phyloP scores from a whole-genome alignment of 2,797 vertebrate species.

The Chelon labrosus region DNA sequence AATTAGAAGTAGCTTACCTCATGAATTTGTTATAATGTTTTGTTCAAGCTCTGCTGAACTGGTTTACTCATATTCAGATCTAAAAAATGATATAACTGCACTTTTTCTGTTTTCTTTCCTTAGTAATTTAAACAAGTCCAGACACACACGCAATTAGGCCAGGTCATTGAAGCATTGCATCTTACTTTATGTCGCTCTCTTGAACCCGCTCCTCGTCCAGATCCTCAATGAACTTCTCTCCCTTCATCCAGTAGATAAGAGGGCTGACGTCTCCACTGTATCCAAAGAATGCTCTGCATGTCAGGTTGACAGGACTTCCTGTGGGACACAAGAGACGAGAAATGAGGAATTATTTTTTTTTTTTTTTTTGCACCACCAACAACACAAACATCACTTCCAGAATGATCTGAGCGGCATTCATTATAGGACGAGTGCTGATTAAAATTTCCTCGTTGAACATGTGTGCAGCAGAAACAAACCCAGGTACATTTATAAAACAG shows the following conservation, averaged over 20 bases:
- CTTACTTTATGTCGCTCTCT: conserved; percentile 97
- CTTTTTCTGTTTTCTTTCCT: background rate
- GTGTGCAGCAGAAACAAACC: background rate
- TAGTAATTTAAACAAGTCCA: background rate
- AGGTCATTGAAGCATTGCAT: background rate
- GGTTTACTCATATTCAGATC: too few relatives aligned
- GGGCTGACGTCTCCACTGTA: conserved; percentile 96
- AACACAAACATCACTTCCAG: background rate
- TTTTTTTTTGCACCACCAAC: background rate
- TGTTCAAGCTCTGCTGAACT: background rate
- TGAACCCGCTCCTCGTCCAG: conserved; percentile 94
- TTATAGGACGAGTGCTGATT: background rate
- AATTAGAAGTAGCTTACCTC: conserved; percentile 18
- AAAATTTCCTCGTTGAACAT: background rate
- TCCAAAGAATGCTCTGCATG: conserved; percentile 96
- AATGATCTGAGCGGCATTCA: background rate
- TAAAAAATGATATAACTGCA: too few relatives aligned
- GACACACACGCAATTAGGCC: background rate
- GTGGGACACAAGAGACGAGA: conserved; percentile 54
- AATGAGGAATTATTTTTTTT: background rate
- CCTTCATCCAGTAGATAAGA: conserved; percentile 99
- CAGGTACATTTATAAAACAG: background rate
- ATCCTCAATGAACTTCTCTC: conserved; percentile 98
- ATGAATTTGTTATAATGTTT: conserved; percentile 32
- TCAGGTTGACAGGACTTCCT: conserved; percentile 94